Base-by-base conservation (phyloP, 1,140 invertebrate species). In the Nebria ingens region DNA sequence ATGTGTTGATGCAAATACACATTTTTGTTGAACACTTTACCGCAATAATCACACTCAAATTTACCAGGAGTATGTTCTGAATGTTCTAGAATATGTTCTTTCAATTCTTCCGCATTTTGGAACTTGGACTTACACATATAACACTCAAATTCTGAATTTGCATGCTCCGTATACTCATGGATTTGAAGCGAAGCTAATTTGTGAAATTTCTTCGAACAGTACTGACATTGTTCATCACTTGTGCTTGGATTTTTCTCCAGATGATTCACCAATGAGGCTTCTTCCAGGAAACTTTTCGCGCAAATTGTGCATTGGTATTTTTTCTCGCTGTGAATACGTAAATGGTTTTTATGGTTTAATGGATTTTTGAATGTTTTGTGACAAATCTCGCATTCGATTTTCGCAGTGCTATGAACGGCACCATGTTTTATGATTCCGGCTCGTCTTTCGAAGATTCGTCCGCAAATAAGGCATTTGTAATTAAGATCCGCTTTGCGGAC, bases 51-150 rank as follows among this genome's bases (percentile, higher is more conserved):
- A 29, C 25, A 29, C 13, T 29, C 25, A 29, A 6, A 29, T 29
- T 13, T 13, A 29, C 4, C 13, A 29, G 13, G 13, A 29, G 13
- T 4, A 29, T 29, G 25, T 6, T 29, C 25, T 29, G 13, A 13
- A 42, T 62, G 61, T 4, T 29, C n/a, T 1, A 49, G 12, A 50
- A 59, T 61, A 25, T 63, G 61, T 3, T 22, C 19, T 2, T 56
- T 21, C 15, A 63, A 45, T 12, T 52, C 55, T 21, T 54, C 53
- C 0, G 51, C 34, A 9, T 23, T 54, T 1, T 19, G 9, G 49
- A 63, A 63, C 50, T 61, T 63, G 13, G 51, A 42, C 38, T 61
- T 59, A 29, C 61, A 63, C 12, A 57, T 59, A 38, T 63, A 63
- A 42, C 61, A 29, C 29, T 21, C 6, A 52, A 52, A 29, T 9